phyloP scores from a whole-genome alignment of 2,113 vertebrate species.

The Poeciliopsis occidentalis region DNA sequence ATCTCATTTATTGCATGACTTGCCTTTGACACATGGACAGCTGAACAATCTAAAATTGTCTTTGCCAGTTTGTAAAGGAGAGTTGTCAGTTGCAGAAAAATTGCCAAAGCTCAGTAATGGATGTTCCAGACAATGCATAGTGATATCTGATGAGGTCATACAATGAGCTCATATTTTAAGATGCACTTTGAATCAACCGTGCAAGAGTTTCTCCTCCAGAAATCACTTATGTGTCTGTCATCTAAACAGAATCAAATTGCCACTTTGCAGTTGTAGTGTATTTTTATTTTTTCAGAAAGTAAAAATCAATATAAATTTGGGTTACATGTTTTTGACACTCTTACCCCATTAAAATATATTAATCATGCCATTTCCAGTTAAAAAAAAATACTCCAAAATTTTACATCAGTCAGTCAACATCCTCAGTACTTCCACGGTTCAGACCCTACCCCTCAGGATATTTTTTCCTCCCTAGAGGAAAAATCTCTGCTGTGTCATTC shows the following conservation, averaged over 20 bases:
- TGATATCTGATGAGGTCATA: no score
- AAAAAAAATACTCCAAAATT: not conserved
- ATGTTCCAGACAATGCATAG: no score
- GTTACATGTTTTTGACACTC: not conserved
- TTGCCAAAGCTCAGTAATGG: no score
- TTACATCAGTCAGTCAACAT: not conserved
- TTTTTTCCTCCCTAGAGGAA: not conserved
- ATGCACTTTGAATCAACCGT: no score
- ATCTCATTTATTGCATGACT: no score
- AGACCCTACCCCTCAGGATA: not conserved
- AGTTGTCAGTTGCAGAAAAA: no score
- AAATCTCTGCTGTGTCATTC: not conserved
- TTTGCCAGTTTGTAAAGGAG: no score
- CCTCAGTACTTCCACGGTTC: not conserved
- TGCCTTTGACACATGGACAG: no score
- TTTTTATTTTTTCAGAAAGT: not conserved
- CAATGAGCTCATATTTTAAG: no score
- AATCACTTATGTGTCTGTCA: no score
- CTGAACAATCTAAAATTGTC: no score
- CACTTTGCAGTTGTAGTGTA: not conserved
- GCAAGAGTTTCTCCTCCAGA: no score
- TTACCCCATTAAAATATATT: not conserved
- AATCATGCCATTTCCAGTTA: not conserved
- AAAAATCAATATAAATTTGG: not conserved
- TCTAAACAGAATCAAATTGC: not conserved